Base-by-base conservation (phyloP, 2,888 invertebrate species). In the Drosophila flavopinicola region DNA sequence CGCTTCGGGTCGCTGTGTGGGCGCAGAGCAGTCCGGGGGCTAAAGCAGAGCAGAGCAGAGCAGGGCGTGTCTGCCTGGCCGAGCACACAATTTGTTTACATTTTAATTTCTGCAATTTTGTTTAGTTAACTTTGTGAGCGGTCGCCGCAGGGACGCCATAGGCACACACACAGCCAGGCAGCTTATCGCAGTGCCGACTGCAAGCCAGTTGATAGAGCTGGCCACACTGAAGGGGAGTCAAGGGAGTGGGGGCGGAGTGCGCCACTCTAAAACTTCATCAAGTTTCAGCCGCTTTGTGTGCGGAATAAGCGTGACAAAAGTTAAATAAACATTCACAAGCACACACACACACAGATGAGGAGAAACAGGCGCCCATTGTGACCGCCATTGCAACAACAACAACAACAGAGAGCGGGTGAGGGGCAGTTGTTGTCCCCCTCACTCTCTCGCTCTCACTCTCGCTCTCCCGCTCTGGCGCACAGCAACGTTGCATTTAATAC, bases 21-120 rank as follows among this genome's bases (percentile, higher is more conserved):
- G 52, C 49, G 60, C 70, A 24, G 44, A 6, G 42, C 11, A 20
- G 32, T 2, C 2, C 20, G 4, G 20, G 20, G 20, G 4, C n/a
- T 30, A 2, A 7, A 6, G 42, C 27, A 29, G 32, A 15, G 11
- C 7, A 7, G 5, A 9, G 25, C 44, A 33, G 47, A 42, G 30
- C 68, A 47, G 52, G 72, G 77, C 59, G 66, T 71, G 71, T 54
- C 56, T 61, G 48, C 37, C 10, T 23, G 39, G 48, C 41, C 59
- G 59, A 44, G 58, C 66, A 77, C 85, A 87, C 80, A 80, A 87
- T 82, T 85, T 87, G 78, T 88, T 88, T 83, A 82, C 88, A 87
- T 78, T 87, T 88, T 67, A 88, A 84, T 87, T 88, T 84, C 87
- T 84, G 84, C 87, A 84, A 78, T 88, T 84, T 82, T 84, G 88